Base-by-base conservation (phyloP, 2,888 invertebrate species). In the Tethea ocularis region DNA sequence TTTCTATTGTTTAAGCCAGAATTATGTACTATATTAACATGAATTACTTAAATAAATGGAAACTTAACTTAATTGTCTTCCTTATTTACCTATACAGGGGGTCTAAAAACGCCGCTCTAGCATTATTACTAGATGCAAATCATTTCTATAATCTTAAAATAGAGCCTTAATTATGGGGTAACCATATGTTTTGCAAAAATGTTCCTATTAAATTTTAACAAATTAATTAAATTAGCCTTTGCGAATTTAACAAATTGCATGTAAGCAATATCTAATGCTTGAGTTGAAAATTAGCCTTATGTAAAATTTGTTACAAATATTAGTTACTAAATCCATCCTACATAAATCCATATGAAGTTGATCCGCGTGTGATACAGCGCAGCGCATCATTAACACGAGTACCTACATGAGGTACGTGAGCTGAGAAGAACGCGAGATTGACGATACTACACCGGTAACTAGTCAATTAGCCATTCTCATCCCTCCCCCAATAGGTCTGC, bases 401-500 rank as follows among this genome's bases (percentile, higher is more conserved):
- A 51, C 22, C 29, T 23, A 66, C 57, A 56, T 58, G 64, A 57
- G 26, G 58, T 61, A 66, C 61, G 54, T 60, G 60, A 52, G 61
- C 62, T 56, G 57, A 67, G 63, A 58, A 57, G 61, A 62, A 59
- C 69, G 63, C 73, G 73, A 73, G 73, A 74, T 75, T 86, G 84
- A 81, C 83, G 88, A 87, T 82, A 76, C 23, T 52, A 54, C 64
- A 68, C 74, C 81, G 77, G 77, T 75, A 81, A 80, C 75, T 75
- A 72, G 74, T 69, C 86, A 87, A 88, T 88, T 87, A 88, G 71
- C 66, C 64, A 75, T 69, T 69, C 84, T 84, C 83, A 87, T 87
- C 87, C 87, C 86, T 85, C 83, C 52, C n/a, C 33, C 78, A 80
- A 77, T 78, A 75, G 79, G 71, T 72, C 80, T 62, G 68, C n/a